Evolutionary conservation across 2,888 invertebrate species (phyloP).

Genomic region (Microplitis deprimator): DNA sequence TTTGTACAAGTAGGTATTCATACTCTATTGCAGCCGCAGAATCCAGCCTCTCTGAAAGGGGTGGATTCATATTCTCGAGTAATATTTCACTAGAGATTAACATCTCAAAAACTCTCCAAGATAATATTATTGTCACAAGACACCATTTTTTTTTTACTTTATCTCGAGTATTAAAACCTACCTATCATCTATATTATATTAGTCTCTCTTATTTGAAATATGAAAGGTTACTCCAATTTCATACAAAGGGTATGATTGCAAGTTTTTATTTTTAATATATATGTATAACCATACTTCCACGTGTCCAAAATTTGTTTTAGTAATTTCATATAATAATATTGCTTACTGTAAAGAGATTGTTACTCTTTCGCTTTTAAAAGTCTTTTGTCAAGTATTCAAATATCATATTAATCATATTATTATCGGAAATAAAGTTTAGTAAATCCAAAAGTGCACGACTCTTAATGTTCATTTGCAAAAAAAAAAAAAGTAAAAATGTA

Average conservation of each 20-base stretch:
- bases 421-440: too few species aligned
- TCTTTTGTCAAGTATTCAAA: too few species aligned
- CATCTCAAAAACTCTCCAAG: constrained; percentile 33
- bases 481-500: too few species aligned
- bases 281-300: constrained; percentile 31
- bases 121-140: constrained; percentile 41
- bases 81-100: constrained; percentile 51
- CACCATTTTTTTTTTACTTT: constrained; percentile 34
- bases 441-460: too few species aligned
- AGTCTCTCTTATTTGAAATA: neutral
- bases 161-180: neutral
- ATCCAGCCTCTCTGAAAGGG: constrained; percentile 41
- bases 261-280: constrained; percentile 21
- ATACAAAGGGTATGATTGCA: constrained; percentile 45
- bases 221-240: constrained; percentile 53
- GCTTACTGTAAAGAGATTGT: too few species aligned
- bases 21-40: constrained; percentile 44
- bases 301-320: constrained; percentile 35
- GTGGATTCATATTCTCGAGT: constrained; percentile 44
- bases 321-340: constrained; percentile 27
- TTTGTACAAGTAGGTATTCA: constrained; percentile 42
- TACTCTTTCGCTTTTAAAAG: too few species aligned
- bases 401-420: too few species aligned
- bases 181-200: too few species aligned
- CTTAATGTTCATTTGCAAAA: too few species aligned